phyloP scores from a whole-genome alignment of 2,888 invertebrate species.

The Stegophylla sp. region DNA sequence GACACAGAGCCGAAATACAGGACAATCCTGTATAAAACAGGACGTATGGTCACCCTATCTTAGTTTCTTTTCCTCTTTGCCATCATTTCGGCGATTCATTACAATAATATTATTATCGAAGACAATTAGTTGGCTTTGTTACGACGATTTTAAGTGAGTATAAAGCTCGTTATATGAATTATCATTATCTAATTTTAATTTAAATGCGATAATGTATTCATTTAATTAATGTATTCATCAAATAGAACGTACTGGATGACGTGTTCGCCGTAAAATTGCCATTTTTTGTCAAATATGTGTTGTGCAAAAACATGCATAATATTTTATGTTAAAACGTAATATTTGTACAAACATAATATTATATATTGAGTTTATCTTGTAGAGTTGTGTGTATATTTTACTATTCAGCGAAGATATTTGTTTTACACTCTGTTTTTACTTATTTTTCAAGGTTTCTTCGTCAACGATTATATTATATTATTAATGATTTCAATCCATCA shows the following conservation, averaged over 20 bases:
- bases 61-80: neutral
- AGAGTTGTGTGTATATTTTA: neutral
- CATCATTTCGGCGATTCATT: neutral
- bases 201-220: no score
- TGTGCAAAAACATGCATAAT: neutral
- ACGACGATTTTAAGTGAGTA: neutral
- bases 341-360: neutral
- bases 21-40: no score
- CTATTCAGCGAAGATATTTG: neutral
- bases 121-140: neutral
- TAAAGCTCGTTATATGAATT: no score
- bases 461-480: neutral
- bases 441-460: neutral
- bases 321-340: neutral
- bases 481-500: neutral
- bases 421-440: neutral
- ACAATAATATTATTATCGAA: conserved; percentile 9
- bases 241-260: no score
- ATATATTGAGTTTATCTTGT: neutral
- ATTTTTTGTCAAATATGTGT: neutral
- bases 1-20: no score
- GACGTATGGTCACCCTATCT: no score
- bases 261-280: neutral
- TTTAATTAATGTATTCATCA: no score
- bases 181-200: no score